Evolutionary conservation across 2,888 invertebrate species (phyloP).

Genomic region (Lepidocyrtinus sp.): DNA sequence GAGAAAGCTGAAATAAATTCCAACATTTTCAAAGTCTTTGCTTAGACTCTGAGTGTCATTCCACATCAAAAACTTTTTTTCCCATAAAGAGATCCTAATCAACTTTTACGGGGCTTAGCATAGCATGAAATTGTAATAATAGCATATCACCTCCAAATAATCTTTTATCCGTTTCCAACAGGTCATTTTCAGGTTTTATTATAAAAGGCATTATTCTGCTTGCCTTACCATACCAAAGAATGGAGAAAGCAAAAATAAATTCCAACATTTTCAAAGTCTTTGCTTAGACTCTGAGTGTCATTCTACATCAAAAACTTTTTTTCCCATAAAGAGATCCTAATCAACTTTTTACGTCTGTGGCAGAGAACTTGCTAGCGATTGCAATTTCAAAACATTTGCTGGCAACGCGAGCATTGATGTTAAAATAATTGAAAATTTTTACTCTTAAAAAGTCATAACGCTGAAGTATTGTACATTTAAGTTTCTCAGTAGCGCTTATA

Average conservation of each 20-base stretch:
- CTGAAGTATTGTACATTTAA: no score
- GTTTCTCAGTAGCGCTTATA: no score
- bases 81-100: neutral
- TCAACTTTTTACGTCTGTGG: neutral
- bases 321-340: neutral
- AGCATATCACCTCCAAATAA: no score
- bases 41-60: neutral
- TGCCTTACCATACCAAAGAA: neutral
- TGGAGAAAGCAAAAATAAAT: neutral
- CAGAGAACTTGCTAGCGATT: neutral
- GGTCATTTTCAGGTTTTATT: conserved; percentile 34
- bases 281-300: neutral
- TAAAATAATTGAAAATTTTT: neutral
- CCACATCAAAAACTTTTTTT: neutral
- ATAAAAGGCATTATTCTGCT: neutral
- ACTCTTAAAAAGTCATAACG: no score
- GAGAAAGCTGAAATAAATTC: neutral
- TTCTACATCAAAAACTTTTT: neutral
- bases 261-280: neutral
- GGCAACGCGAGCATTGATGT: neutral
- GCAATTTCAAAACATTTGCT: neutral
- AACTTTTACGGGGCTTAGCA: no score
- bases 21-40: neutral
- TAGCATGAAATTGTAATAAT: no score
- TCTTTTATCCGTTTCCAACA: conserved; percentile 42